Conservation (phyloP, 2,888 invertebrate species). For the Acleris sparsana region DNA sequence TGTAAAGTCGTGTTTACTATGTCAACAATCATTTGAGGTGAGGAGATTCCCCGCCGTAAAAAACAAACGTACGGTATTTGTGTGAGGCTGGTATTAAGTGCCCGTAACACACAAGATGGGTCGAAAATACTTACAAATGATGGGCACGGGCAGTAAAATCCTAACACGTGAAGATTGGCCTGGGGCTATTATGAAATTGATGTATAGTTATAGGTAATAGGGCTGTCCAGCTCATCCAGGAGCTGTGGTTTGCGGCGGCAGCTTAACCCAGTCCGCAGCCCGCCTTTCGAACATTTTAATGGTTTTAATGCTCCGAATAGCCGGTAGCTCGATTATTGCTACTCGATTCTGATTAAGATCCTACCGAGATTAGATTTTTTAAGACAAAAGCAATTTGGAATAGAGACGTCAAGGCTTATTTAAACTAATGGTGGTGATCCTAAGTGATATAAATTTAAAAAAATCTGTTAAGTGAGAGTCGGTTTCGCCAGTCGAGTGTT, state of each 20-base stretch:
- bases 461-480: no score
- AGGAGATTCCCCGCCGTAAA: conserved; percentile 11
- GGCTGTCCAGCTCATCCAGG: conserved; percentile 67
- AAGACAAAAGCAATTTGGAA: not conserved
- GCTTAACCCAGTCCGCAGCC: conserved; percentile 68
- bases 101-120: no score
- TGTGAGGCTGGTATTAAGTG: not conserved
- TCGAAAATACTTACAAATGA: no score
- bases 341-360: conserved; percentile 47
- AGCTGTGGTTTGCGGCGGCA: conserved; percentile 79
- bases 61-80: conserved; percentile 9
- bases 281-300: conserved; percentile 73
- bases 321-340: conserved; percentile 51
- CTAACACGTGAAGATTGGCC: conserved; percentile 2
- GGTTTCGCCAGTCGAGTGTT: no score
- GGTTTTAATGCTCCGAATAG: conserved; percentile 72
- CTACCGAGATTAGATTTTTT: conserved; percentile 38
- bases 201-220: conserved; percentile 56
- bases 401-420: conserved; percentile 21
- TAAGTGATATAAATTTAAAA: not conserved
- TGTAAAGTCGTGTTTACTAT: conserved; percentile 1
- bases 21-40: not conserved
- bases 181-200: conserved; percentile 53
- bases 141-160: no score
- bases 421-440: not conserved